Conservation (phyloP, 2,797 vertebrate species). For the Labeo calbasu region DNA sequence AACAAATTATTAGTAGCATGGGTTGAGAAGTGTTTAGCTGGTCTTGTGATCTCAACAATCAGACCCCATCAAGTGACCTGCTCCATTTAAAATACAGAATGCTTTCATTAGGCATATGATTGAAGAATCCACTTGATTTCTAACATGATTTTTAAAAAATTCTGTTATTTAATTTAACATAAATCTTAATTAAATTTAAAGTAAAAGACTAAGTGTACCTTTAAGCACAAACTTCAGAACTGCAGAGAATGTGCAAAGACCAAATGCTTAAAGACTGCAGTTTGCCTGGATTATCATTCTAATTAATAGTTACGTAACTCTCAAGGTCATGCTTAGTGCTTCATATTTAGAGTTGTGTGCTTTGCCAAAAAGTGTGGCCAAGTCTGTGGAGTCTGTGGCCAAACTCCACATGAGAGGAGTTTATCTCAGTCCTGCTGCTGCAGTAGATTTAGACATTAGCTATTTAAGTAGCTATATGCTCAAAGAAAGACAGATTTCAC, state of each 20-base stretch:
- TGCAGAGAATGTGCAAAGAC: background rate
- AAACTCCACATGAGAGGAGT: constrained; percentile 59
- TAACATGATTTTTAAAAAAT: background rate
- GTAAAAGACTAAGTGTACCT: background rate
- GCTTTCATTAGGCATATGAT: background rate
- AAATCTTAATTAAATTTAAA: background rate
- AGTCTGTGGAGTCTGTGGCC: constrained; percentile 39
- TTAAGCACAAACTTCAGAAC: constrained; percentile 8
- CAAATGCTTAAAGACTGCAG: constrained; percentile 32
- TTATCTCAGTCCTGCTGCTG: constrained; percentile 61
- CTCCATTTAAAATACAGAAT: background rate
- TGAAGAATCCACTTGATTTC: background rate
- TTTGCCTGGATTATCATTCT: background rate
- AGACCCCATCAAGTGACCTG: background rate
- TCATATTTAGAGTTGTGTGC: constrained; percentile 53
- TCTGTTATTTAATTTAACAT: background rate
- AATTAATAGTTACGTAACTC: constrained; percentile 38
- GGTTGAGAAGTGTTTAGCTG: no score
- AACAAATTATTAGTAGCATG: background rate
- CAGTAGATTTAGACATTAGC: constrained; percentile 76
- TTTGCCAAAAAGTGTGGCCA: constrained; percentile 7
- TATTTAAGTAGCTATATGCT: constrained; percentile 69
- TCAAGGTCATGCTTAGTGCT: constrained; percentile 42
- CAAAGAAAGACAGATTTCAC: constrained; percentile 71
- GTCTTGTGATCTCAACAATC: background rate